These are phyloP conservation scores for Oxyura jamaicensis DNA, from an alignment of 2,113 vertebrate species.

Conservation along the genomic window DNA sequence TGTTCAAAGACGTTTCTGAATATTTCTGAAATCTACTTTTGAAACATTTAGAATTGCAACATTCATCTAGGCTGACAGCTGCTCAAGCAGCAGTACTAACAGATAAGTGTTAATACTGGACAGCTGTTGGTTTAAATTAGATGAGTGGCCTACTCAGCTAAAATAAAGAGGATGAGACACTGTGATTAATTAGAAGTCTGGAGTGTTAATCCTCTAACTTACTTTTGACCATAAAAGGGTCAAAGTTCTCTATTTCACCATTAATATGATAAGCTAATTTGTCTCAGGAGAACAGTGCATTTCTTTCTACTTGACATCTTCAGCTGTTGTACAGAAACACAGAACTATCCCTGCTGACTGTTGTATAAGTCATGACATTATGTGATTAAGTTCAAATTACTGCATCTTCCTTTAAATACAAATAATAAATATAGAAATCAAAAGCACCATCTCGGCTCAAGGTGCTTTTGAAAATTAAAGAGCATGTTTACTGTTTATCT, in stretches of 20 bases:
- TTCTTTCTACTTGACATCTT: constrained; percentile 40
- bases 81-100: neutral
- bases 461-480: neutral
- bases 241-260: constrained; percentile 6
- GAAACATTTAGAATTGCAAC: neutral
- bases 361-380: neutral
- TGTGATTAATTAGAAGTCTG: constrained; percentile 24
- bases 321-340: neutral
- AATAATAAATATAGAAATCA: neutral
- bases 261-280: neutral
- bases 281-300: neutral
- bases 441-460: neutral
- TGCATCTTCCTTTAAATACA: constrained; percentile 17
- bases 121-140: neutral
- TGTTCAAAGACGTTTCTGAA: neutral
- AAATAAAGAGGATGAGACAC: neutral
- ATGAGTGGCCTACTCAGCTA: neutral
- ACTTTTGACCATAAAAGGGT: neutral
- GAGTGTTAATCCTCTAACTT: constrained; percentile 21
- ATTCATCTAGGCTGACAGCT: neutral
- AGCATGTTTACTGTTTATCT: neutral
- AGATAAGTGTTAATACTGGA: neutral
- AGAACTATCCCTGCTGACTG: neutral
- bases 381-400: neutral
- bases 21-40: neutral